These are phyloP conservation scores for Cherax quadricarinatus DNA, from an alignment of 1,140 invertebrate genomes.

Conservation along the genomic window DNA sequence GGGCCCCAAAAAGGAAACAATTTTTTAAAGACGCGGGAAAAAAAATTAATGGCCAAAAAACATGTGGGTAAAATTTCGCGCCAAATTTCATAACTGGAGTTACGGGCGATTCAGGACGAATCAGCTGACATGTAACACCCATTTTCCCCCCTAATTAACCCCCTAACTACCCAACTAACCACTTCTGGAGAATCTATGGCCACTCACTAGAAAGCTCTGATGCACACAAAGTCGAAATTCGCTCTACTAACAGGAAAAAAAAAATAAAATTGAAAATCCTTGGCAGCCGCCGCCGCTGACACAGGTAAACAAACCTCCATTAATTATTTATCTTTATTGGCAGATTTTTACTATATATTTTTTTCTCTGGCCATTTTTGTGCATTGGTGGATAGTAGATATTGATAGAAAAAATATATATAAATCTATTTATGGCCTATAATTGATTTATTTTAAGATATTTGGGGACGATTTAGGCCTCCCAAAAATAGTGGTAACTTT, in stretches of 20 bases:
- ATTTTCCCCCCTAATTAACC: background rate
- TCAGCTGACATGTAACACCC: background rate
- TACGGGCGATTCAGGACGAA: background rate
- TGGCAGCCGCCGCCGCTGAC: background rate
- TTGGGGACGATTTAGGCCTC: no score
- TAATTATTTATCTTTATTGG: background rate
- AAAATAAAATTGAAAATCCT: background rate
- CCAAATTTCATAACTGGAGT: conserved; percentile 14
- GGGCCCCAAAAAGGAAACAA: no score
- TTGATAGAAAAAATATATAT: background rate
- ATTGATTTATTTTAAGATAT: no score
- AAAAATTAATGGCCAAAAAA: background rate
- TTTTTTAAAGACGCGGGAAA: no score
- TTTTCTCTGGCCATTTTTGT: no score
- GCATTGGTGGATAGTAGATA: background rate
- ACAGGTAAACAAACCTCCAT: background rate
- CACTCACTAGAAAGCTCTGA: background rate
- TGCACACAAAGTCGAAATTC: background rate
- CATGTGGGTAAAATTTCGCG: background rate
- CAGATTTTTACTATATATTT: background rate
- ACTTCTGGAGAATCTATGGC: background rate
- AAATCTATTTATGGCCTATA: background rate
- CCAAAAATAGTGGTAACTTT: no score
- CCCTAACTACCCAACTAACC: background rate
- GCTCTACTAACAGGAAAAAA: background rate